phyloP scores from a whole-genome alignment of 2,888 invertebrate genomes.

The Embidobia sp. region DNA sequence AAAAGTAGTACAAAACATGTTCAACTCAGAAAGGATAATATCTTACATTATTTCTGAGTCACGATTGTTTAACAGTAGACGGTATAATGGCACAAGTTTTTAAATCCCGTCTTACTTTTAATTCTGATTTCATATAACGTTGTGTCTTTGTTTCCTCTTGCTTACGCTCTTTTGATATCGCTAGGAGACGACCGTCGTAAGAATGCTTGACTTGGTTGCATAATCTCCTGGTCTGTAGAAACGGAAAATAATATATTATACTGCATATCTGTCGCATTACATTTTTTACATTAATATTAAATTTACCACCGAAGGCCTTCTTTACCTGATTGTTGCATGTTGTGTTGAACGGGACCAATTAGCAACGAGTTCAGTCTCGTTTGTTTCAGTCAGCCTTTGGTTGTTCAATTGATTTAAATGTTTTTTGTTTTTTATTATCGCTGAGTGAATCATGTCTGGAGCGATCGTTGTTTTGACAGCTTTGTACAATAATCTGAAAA shows the following conservation, averaged over 20 bases:
- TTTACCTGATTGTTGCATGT: constrained; percentile 78
- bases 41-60: constrained; percentile 21
- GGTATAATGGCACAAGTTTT: constrained; percentile 42
- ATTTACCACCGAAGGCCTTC: not conserved
- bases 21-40: constrained; percentile 15
- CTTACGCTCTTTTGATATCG: constrained; percentile 21
- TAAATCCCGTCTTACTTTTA: constrained; percentile 18
- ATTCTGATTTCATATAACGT: too few relatives aligned
- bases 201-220: constrained; percentile 66
- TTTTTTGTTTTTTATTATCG: constrained; percentile 82
- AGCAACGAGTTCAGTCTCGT: constrained; percentile 75
- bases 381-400: constrained; percentile 73
- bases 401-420: constrained; percentile 67
- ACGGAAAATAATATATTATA: constrained; percentile 23
- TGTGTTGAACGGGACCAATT: constrained; percentile 80
- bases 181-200: constrained; percentile 78
- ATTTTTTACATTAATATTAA: not conserved
- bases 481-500: constrained; percentile 88
- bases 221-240: constrained; percentile 63
- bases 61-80: constrained; percentile 22
- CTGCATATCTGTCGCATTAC: too few relatives aligned
- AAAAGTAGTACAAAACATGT: constrained; percentile 32
- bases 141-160: constrained; percentile 3
- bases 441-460: constrained; percentile 89
- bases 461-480: constrained; percentile 86